Evolutionary conservation across 2,888 invertebrate species (phyloP), one percentile per base, ranked within the genome.

Genomic region (Lepidochrysops patricia): DNA sequence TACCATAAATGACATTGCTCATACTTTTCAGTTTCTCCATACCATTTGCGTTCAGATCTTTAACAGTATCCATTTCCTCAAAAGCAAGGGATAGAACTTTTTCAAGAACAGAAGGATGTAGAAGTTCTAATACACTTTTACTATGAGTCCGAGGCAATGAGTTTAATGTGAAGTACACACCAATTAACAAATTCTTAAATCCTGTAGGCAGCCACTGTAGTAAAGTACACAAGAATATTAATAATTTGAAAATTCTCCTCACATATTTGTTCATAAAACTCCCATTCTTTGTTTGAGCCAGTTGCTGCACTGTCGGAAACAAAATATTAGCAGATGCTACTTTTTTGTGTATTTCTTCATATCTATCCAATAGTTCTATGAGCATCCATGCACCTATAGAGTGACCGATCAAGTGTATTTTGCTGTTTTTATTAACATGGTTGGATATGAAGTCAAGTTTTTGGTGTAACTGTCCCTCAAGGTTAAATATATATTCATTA

Each of bases 371-470:
- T 69, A 96, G 75, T 73, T 97, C 93, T 61, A 97, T 75, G 64
- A 93, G 91, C 72, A 97, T 93, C 92, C 97, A 96, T 58, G 94
- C 91, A 2, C 98, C 98, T 72, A 98, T 96, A 0, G 98, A 98
- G 89, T 98, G 98, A 1, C 96, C 97, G 68, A 98, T 91, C 37
- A 98, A 82, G 78, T 96, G 94, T 43, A 98, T 77, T 74, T 91
- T 93, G n/a, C 93, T 92, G 72, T 92, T 89, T 64, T 89, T 79
- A 60, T 96, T 95, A 65, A 97, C 89, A 74, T 92, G 92, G 67
- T 92, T 91, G 67, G 92, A 88, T 61, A 98, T 93, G 73, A 98
- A 95, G 61, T 92, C 90, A 54, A 94, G 88, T 87, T 97, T 97
- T 78, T 96, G 96, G 60, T 91, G 75, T 58, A 94, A 79, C 90